Base-by-base conservation (phyloP, 2,113 vertebrate species). In the Gallinago media region DNA sequence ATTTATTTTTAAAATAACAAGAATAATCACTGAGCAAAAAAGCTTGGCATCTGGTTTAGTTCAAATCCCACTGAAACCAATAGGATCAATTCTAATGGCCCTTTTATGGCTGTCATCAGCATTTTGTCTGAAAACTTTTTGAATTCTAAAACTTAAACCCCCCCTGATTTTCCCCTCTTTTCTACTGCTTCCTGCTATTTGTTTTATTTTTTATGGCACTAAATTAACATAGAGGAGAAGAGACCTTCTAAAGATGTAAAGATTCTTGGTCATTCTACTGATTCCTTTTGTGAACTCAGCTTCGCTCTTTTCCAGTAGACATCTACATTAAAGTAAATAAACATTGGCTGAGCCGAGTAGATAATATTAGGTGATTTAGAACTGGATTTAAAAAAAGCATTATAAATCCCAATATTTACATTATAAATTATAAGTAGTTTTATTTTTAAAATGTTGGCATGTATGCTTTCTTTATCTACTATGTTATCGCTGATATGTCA, bases 311-410 rank as follows among this genome's bases (percentile, higher is more conserved):
- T 65, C 71, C 1, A 1, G 31, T 42, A 88, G 61, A 59, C 18
- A n/a, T 29, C 40, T 52, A n/a, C 10, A 32, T 82, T 70, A 63
- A 82, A 75, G 32, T 82, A 88, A 88, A 73, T 86, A 92, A 89
- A 74, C 29, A 62, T 20, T 67, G 62, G 5, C 44, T 79, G 36
- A 92, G 14, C 25, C 62, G 50, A 73, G 21, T 80, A 66, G 63
- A 50, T 87, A 71, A 14, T 95, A 61, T 7, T 61, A 54, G 46
- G 19, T 79, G 26, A 46, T 83, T 88, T 88, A 88, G n/a, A 86
- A 70, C 3, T 70, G 23, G 9, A 25, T 91, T 94, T 78, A 59
- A 85, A 94, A 46, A 29, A 90, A 58, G 8, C 25, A 66, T n/a
- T 74, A 17, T 50, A 62, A 68, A 70, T 77, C 23, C 34, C n/a